These are phyloP conservation scores for Microctenopoma steveboyesi DNA, from an alignment of 2,797 vertebrate genomes.

Conservation along the genomic window DNA sequence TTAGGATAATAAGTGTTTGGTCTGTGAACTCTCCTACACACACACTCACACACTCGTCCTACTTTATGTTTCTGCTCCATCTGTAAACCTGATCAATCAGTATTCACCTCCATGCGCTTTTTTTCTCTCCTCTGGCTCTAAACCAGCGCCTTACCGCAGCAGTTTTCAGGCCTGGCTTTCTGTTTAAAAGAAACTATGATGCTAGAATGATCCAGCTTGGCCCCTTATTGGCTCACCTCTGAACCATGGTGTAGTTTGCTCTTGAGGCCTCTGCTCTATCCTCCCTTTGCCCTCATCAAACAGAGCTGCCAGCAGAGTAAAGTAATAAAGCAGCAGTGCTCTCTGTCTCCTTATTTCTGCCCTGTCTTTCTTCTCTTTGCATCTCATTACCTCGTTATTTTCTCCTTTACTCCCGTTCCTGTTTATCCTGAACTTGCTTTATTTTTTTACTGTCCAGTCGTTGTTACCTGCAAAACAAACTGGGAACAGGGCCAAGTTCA, in stretches of 20 bases:
- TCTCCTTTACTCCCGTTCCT: neutral
- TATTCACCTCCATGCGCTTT: constrained; percentile 47
- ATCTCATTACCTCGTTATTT: constrained; percentile 6
- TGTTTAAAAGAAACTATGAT: constrained; percentile 42
- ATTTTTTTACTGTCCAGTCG: constrained; percentile 21
- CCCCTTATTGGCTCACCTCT: constrained; percentile 63
- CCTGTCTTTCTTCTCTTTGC: constrained; percentile 20
- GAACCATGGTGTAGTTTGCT: constrained; percentile 66
- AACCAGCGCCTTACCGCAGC: constrained; percentile 26
- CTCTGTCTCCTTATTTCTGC: constrained; percentile 7
- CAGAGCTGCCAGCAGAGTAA: constrained; percentile 44
- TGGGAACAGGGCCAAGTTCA: constrained; percentile 9
- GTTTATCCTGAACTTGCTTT: constrained; percentile 6
- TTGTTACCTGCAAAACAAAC: constrained; percentile 14
- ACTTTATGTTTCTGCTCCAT: constrained; percentile 41
- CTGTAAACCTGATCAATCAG: constrained; percentile 57
- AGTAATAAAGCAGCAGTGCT: constrained; percentile 36
- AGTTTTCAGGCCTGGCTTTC: constrained; percentile 47
- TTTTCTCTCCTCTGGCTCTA: constrained; percentile 28
- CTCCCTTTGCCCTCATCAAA: constrained; percentile 57
- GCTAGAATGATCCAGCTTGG: constrained; percentile 42
- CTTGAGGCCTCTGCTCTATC: constrained; percentile 41
- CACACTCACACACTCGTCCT: neutral
- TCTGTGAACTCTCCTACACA: constrained; percentile 11
- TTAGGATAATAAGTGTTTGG: constrained; percentile 64